A percentile compares a stretch with the other conserved stretches of the same genome.
Evolutionary conservation across 2,113 vertebrate species (phyloP).

Genomic region (Furnarius figulus): DNA sequence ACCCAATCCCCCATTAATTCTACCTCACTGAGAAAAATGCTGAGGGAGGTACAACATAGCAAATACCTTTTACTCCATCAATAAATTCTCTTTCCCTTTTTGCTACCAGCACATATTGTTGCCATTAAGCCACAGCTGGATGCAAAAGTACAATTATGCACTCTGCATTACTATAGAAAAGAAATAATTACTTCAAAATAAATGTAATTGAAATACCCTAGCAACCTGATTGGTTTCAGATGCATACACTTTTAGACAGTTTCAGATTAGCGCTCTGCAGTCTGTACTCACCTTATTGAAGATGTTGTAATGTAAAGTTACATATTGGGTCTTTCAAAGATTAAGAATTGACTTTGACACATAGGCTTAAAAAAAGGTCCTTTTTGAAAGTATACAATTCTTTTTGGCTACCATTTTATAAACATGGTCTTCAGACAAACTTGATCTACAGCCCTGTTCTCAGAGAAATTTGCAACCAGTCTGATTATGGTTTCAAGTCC

Average conservation of each 20-base stretch:
- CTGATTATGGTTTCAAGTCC: background rate
- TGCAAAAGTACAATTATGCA: constrained; percentile 23
- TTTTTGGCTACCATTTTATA: background rate
- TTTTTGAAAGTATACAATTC: background rate
- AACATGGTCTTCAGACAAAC: background rate
- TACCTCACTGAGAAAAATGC: constrained; percentile 49
- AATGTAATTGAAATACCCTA: background rate
- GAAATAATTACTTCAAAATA: constrained; percentile 52
- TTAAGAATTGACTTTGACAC: constrained; percentile 27
- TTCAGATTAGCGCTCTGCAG: background rate
- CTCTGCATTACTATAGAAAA: constrained; percentile 13
- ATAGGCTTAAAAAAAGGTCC: background rate
- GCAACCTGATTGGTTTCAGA: constrained; percentile 6
- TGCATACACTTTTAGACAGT: background rate
- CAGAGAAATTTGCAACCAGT: background rate
- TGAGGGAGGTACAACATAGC: constrained; percentile 4
- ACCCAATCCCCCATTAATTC: constrained; percentile 7
- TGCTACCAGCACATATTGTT: constrained; percentile 28
- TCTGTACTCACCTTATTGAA: background rate
- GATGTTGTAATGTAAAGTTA: background rate
- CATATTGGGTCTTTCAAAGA: background rate
- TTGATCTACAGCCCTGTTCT: background rate
- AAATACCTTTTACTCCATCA: constrained; percentile 14
- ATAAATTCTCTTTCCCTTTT: constrained; percentile 44
- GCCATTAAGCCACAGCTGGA: constrained; percentile 51